Evolutionary conservation across 2,888 invertebrate genomes (phyloP).

Genomic region (Aporophyla nigra): DNA sequence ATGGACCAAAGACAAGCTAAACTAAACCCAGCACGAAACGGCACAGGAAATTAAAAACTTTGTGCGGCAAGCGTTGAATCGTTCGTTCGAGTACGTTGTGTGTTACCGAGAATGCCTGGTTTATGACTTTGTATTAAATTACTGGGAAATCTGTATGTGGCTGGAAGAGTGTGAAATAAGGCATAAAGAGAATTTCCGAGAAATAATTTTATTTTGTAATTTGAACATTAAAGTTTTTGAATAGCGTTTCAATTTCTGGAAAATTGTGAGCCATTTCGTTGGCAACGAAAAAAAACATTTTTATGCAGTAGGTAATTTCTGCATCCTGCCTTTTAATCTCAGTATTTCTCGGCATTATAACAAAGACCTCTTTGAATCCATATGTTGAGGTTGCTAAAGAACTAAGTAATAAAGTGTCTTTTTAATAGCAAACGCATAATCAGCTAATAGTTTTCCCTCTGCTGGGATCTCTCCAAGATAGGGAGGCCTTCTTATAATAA

Average conservation of each 20-base stretch:
- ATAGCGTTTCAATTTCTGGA: not conserved
- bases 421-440: too few species aligned
- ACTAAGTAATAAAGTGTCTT: too few species aligned
- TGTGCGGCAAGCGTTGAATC: constrained; percentile 51
- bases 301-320: not conserved
- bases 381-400: too few species aligned
- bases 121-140: constrained; percentile 28
- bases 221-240: not conserved
- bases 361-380: too few species aligned
- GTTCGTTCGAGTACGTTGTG: constrained; percentile 34
- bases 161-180: not conserved
- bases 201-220: not conserved
- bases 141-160: constrained; percentile 8
- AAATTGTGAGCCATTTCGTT: not conserved
- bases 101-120: constrained; percentile 3
- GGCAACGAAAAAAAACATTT: too few species aligned
- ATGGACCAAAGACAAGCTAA: constrained; percentile 62
- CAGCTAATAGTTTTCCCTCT: too few species aligned
- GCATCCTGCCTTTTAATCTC: too few species aligned
- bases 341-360: too few species aligned
- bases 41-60: constrained; percentile 68
- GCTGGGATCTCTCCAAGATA: too few species aligned
- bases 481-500: too few species aligned
- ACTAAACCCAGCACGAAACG: constrained; percentile 43
- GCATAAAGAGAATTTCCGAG: not conserved